phyloP scores from a whole-genome alignment of 2,888 invertebrate species.

The Nowickia ferox region DNA sequence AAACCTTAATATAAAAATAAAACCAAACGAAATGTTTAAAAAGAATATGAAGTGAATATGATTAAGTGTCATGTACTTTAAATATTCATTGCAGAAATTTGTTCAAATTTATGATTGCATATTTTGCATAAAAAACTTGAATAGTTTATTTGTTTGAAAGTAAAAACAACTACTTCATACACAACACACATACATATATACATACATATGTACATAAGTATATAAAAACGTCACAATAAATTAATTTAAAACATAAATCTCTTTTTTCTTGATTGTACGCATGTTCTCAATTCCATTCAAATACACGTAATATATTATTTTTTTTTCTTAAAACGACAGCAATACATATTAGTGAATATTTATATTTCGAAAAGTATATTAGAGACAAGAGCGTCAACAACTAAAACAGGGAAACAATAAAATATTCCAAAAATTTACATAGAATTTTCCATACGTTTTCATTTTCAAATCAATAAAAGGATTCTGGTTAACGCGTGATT shows the following conservation, averaged over 20 bases:
- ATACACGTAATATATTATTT: slow-evolving; percentile 16
- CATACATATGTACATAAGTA: slow-evolving; percentile 47
- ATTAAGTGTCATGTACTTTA: slow-evolving; percentile 54
- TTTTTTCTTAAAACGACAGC: background rate
- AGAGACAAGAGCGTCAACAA: slow-evolving; percentile 17
- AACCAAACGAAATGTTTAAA: background rate
- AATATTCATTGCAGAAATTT: slow-evolving; percentile 57
- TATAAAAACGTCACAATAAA: slow-evolving; percentile 57
- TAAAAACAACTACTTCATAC: slow-evolving; percentile 33
- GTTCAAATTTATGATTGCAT: slow-evolving; percentile 54
- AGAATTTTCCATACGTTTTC: background rate
- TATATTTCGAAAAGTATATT: slow-evolving; percentile 1
- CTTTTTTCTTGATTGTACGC: slow-evolving; percentile 1
- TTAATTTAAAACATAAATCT: slow-evolving; percentile 65
- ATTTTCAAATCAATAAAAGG: slow-evolving; percentile 28
- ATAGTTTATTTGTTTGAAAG: slow-evolving; percentile 6
- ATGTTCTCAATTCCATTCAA: slow-evolving; percentile 19
- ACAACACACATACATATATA: slow-evolving; percentile 42
- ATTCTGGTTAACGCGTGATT: slow-evolving; percentile 19
- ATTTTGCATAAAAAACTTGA: slow-evolving; percentile 1
- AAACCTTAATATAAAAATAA: background rate
- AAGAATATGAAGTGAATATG: slow-evolving; percentile 36
- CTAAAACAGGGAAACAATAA: background rate
- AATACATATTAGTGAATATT: background rate
- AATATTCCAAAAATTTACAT: background rate